Percentiles rank a stretch among this genome's conserved stretches.
These are phyloP conservation scores for Eremobia ochroleuca DNA, from an alignment of 2,888 invertebrate species.

Conservation along the genomic window DNA sequence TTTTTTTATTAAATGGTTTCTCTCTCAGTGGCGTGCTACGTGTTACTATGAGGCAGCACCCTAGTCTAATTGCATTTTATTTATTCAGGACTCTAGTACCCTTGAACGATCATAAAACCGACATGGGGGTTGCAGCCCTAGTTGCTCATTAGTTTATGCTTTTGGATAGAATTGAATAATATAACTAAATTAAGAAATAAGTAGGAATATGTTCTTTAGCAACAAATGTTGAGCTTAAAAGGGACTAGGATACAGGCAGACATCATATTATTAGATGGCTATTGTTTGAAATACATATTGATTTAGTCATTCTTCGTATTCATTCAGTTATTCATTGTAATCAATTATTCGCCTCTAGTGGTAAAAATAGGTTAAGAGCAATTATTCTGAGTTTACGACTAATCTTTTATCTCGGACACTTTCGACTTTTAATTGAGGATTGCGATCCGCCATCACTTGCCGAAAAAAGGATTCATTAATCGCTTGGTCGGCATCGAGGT, in stretches of 20 bases:
- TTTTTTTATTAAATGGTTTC: slow-evolving; percentile 73
- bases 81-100: slow-evolving; percentile 85
- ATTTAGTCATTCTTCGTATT: too few species aligned
- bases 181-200: slow-evolving; percentile 53
- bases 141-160: slow-evolving; percentile 81
- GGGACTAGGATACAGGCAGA: background rate
- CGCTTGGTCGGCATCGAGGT: slow-evolving; percentile 60
- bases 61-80: slow-evolving; percentile 88
- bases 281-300: background rate
- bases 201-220: slow-evolving; percentile 30
- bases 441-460: slow-evolving; percentile 57
- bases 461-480: slow-evolving; percentile 69
- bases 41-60: slow-evolving; percentile 73
- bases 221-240: background rate
- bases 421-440: slow-evolving; percentile 64
- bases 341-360: background rate
- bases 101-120: slow-evolving; percentile 72
- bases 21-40: slow-evolving; percentile 68
- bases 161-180: slow-evolving; percentile 71
- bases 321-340: too few species aligned
- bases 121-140: slow-evolving; percentile 73
- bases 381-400: slow-evolving; percentile 34
- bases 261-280: background rate
- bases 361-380: slow-evolving; percentile 7
- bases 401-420: slow-evolving; percentile 53